Base-by-base conservation (phyloP, 2,888 invertebrate species). In the Xanthorhoe designata region DNA sequence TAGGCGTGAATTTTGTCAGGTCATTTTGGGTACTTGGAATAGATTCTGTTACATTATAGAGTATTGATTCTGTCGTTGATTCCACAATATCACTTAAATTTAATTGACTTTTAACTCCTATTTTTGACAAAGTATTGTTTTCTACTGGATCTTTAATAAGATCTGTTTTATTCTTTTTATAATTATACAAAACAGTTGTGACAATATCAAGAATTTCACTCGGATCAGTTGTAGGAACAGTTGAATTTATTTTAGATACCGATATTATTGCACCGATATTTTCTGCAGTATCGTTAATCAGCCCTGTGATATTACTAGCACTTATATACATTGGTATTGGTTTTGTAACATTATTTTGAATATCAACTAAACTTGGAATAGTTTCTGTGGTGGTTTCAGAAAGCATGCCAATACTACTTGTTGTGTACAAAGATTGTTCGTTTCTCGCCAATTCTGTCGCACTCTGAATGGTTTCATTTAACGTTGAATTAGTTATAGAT, bases 311-410 rank as follows among this genome's bases (percentile, higher is more conserved):
- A 17, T 47, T 29, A n/a, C n/a, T n/a, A 32, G 15, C 47, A 57
- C 32, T 49, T 19, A 3, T 50, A 50, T 3, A 10, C 7, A 55
- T 29, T 17, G 17, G 32, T 32, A 13, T 29, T 47, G 7, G 19
- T 15, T 0, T 32, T 13, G n/a, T 18, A 1, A 42, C 2, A 15
- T 62, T 1, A 18, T 51, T 29, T 18, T 42, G 55, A 9, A 19
- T 18, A 47, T 17, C n/a, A 35, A 2, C 8, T 45, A 45, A 15
- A 56, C 10, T 56, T 56, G 45, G 15, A 24, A 8, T 17, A 61
- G 24, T 35, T 50, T 50, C 54, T n/a, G 61, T 55, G 17, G 61
- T 55, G 17, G 10, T 15, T 38, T 55, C 19, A 8, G 35, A 24
- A 19, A 7, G 15, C 17, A 58, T 17, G 15, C 6, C 32, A 47